Conservation (phyloP, 2,888 invertebrate species). For the Machimus rusticus region DNA sequence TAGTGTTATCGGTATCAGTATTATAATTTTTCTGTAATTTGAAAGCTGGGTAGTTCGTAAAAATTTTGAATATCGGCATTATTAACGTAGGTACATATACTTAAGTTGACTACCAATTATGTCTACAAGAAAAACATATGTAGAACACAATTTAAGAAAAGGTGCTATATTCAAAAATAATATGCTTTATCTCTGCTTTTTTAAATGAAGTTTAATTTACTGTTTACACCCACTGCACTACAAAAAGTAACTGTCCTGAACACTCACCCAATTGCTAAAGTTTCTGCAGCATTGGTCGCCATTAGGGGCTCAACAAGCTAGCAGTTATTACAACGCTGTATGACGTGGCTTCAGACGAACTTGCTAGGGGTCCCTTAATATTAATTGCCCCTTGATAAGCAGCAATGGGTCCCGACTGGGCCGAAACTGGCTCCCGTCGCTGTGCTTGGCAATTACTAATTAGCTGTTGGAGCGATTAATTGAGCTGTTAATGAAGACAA, state of each 20-base stretch:
- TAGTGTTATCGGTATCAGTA: too few species aligned
- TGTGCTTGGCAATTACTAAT: slow-evolving; percentile 16
- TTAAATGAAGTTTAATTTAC: too few species aligned
- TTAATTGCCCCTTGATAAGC: background rate
- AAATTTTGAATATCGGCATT: too few species aligned
- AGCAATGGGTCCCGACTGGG: background rate
- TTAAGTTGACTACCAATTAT: too few species aligned
- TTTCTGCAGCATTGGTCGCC: background rate
- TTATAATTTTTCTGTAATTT: too few species aligned
- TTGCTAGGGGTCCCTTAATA: slow-evolving; percentile 1
- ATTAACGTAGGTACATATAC: too few species aligned
- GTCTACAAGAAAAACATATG: too few species aligned
- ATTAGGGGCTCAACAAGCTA: background rate
- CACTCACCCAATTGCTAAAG: background rate
- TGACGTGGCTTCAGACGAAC: slow-evolving; percentile 12
- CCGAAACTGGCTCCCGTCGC: background rate
- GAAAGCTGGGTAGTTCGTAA: too few species aligned
- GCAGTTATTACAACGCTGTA: background rate
- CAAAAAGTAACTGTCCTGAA: background rate
- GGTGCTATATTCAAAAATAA: too few species aligned
- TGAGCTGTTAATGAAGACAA: slow-evolving; percentile 11
- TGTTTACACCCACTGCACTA: background rate
- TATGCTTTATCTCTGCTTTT: too few species aligned
- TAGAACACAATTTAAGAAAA: too few species aligned
- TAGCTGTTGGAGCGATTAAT: slow-evolving; percentile 16